phyloP scores from a whole-genome alignment of 2,113 vertebrate genomes.

The Bungarus multicinctus region DNA sequence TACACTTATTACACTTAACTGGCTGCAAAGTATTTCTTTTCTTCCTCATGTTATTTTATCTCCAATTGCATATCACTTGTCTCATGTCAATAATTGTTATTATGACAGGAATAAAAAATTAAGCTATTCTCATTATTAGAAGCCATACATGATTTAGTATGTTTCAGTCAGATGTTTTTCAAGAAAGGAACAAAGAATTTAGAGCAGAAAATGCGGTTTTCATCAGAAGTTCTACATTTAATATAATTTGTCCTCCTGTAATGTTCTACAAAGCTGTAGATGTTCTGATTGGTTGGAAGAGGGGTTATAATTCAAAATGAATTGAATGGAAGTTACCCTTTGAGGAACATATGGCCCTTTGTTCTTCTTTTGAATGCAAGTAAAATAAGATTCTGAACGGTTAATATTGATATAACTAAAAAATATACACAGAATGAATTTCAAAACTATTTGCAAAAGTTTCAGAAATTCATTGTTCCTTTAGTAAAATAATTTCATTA shows the following conservation, averaged over 20 bases:
- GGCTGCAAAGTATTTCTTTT: neutral
- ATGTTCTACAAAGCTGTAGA: neutral
- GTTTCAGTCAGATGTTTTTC: neutral
- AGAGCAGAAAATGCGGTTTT: neutral
- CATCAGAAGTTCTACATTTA: neutral
- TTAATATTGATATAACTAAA: slow-evolving; percentile 21
- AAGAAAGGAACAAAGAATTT: neutral
- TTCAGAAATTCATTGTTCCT: neutral
- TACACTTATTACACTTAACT: neutral
- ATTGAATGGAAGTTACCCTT: neutral
- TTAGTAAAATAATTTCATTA: slow-evolving; percentile 36
- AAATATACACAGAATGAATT: slow-evolving; percentile 35
- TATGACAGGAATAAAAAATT: neutral
- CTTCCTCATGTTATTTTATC: neutral
- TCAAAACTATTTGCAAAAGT: neutral
- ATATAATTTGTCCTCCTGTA: neutral
- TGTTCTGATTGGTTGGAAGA: neutral
- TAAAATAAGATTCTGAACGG: neutral
- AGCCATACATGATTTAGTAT: neutral
- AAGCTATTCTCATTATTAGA: neutral
- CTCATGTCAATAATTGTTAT: neutral
- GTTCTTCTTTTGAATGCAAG: neutral
- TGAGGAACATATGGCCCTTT: neutral
- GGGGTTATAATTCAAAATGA: neutral
- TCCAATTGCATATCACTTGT: neutral